Evolutionary conservation across 2,113 vertebrate genomes (phyloP).

Genomic region (Phalacrocorax brasilianus): DNA sequence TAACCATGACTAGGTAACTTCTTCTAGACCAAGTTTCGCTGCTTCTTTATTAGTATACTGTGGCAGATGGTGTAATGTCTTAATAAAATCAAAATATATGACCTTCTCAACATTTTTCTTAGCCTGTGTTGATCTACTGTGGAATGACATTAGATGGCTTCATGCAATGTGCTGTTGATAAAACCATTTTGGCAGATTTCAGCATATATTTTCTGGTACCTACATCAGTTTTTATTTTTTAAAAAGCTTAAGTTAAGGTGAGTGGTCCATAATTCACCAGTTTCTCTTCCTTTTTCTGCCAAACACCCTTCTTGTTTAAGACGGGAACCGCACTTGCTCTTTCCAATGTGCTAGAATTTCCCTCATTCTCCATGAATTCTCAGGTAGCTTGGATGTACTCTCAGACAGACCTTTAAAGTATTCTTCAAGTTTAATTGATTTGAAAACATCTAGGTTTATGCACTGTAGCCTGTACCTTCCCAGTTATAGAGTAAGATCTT

Average conservation of each 20-base stretch:
- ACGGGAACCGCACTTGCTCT: background rate
- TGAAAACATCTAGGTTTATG: background rate
- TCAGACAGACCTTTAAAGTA: background rate
- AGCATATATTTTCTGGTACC: background rate
- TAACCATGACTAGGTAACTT: background rate
- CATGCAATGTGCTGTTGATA: background rate
- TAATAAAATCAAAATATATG: conserved; percentile 19
- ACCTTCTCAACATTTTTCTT: background rate
- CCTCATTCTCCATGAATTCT: background rate
- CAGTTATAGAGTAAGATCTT: background rate
- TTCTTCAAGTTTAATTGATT: background rate
- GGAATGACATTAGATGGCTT: background rate
- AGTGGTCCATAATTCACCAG: background rate
- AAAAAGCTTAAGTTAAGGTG: background rate
- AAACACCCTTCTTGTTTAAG: background rate
- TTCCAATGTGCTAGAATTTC: background rate
- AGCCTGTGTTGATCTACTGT: background rate
- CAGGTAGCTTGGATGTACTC: background rate
- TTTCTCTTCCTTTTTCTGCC: background rate
- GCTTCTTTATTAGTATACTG: background rate
- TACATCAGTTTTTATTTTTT: background rate
- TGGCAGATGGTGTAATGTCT: background rate
- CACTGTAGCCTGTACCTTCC: background rate
- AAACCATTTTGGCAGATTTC: background rate
- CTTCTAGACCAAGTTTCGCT: background rate